Base-by-base conservation (phyloP, 2,797 vertebrate species). In the Peromyscus melanophrys region DNA sequence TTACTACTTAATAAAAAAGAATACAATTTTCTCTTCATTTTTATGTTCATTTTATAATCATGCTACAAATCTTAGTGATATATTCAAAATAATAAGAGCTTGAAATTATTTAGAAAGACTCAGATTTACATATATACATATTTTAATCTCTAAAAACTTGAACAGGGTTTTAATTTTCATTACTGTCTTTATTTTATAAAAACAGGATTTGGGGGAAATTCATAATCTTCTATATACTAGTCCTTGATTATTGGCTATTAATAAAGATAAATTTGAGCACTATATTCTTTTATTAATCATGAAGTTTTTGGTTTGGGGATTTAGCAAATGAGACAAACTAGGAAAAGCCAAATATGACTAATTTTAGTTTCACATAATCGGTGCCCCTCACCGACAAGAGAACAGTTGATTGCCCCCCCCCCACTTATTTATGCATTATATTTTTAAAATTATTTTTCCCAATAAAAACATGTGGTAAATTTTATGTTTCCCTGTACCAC, bases 81-180 rank as follows among this genome's bases (percentile, higher is more conserved):
- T 8, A 86, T 86, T 96, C 11, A 84, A 77, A 89, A 87, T 89
- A 94, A 88, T 55, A 90, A 89, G 46, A 27, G 0, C 14, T 80
- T 46, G 31, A 40, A 95, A 67, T 77, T 76, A 77, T 87, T 95
- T 83, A 92, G 37, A 93, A 81, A 92, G 12, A 85, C 4, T 81
- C 8, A 78, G 27, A 55, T 93, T 88, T 92, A 90, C 7, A 97
- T 76, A 77, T 31, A 94, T 69, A 85, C 63, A 6, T 14, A 92
- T 43, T 43, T 43, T 43, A 86, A 65, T 94, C 31, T 78, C 2
- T 71, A 75, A 82, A 75, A 29, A 85, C 4, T 52, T 57, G 40
- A 94, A 82, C 55, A 13, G 27, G 13, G 6, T 78, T 95, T 94
- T 84, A 77, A 84, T 37, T 92, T 37, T 77, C 78, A 77, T 67